Evolutionary conservation across 2,797 vertebrate genomes (phyloP), one percentile per base, ranked within the genome.

Genomic region (Epinephelus malabaricus): DNA sequence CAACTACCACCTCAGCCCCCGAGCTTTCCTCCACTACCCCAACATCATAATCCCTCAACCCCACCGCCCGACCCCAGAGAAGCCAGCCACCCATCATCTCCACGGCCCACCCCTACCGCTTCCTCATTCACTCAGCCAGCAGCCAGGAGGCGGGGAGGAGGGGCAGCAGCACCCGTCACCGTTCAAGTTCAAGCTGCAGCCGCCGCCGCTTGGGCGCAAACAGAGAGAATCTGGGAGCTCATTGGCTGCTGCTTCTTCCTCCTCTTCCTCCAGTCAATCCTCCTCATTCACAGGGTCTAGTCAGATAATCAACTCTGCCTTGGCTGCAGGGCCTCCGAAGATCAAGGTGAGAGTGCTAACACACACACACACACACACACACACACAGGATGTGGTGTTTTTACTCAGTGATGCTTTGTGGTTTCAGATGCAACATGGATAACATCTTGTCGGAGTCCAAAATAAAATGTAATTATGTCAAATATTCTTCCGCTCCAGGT

Each of bases 1-100:
- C 94, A 98, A 98, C 94, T 98, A 98, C 94, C 97, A 98, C 95
- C 97, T 98, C 88, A 98, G 97, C 86, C 97, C 97, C 5, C 94
- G 97, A 21, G 97, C 97, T 69, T 98, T 98, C 94, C 95, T 98
- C 76, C 97, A 97, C 94, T 98, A 98, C 92, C 97, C 97, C 56
- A 97, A 95, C 94, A 97, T 98, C 61, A 77, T 98, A 78, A 94
- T 98, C 87, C 97, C 97, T 0, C 97, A 98, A 87, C 97, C 97
- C 1, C 97, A 97, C 90, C 96, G 97, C 81, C 96, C 95, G 84
- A 90, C 86, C 64, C 89, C 78, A 0, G 92, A 93, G 84, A 94
- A 95, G 50, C 87, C 86, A 0, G 14, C 82, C 2, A 2, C 83
- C 40, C 74, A 95, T 5, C 95, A 94, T 93, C 90, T 95, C 56